These are phyloP conservation scores for Crotophaga sulcirostris DNA, from an alignment of 2,113 vertebrate species.

Conservation along the genomic window DNA sequence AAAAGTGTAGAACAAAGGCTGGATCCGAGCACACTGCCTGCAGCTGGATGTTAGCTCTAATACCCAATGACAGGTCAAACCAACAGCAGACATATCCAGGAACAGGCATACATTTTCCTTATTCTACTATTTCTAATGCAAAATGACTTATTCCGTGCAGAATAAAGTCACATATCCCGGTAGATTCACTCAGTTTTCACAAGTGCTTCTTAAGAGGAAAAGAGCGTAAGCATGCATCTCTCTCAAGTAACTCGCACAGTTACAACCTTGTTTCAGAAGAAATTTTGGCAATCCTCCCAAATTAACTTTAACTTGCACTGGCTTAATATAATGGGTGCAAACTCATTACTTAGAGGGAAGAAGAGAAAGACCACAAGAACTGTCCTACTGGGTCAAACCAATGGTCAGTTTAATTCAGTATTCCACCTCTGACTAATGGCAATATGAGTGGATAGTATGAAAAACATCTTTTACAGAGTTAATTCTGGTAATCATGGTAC, in stretches of 20 bases:
- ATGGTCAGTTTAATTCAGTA: not conserved
- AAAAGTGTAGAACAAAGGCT: not conserved
- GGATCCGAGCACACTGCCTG: not conserved
- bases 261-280: not conserved
- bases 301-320: not conserved
- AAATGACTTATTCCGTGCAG: not conserved
- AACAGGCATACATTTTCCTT: not conserved
- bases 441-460: not conserved
- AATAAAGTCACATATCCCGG: not conserved
- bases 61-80: not conserved
- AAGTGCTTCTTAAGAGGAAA: not conserved
- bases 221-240: not conserved
- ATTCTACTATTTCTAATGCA: not conserved
- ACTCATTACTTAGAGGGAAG: not conserved
- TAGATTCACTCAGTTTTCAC: not conserved
- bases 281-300: not conserved
- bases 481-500: not conserved
- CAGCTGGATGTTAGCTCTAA: not conserved
- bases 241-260: not conserved
- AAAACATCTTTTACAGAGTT: not conserved
- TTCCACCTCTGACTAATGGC: not conserved
- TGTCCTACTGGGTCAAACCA: not conserved
- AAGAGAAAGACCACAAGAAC: not conserved
- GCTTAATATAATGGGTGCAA: not conserved
- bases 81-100: not conserved